Base-by-base conservation (phyloP, 2,888 invertebrate species). In the Coelopa pilipes region DNA sequence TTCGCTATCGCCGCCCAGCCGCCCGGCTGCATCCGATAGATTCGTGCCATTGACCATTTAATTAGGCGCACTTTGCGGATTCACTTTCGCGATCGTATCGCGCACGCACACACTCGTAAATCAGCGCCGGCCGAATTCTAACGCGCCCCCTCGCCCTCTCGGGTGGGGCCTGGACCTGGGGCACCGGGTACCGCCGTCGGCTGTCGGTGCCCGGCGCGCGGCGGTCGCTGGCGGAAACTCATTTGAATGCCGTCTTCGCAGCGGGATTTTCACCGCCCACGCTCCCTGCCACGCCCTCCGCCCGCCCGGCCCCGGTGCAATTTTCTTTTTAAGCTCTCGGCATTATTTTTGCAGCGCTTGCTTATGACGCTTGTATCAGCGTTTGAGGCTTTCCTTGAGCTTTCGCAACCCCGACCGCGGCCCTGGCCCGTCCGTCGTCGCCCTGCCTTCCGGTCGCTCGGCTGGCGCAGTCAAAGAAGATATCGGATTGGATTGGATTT, bases 331-430 rank as follows among this genome's bases (percentile, higher is more conserved):
- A 66, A 66, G 66, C 66, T 66, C 50, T 66, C 50, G 50, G 66
- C 50, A 66, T 66, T 66, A 50, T 49, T 66, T 66, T 50, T 66
- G 49, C 50, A 66, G 66, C 66, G 49, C 66, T 66, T 66, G 66
- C 66, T 66, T 66, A 66, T 66, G 66, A 66, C 19, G 66, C 66
- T 66, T 66, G 50, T 66, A 66, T 66, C 66, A 66, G 66, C 49
- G 49, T 66, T 66, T 66, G 50, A 66, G 66, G 49, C 66, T 66
- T 66, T 66, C 19, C 66, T 66, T 66, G 45, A 65, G 46, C 19
- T 49, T 66, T 66, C 21, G 46, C 13, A 17, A n/a, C 46, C 19
- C 12, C 46, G 11, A 46, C 46, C 19, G 7, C 4, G 10, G 12
- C 46, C 10, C 17, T 45, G 45, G 0, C 19, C 46, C 17, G n/a